A percentile compares a stretch with the other conserved stretches of the same genome.
Evolutionary conservation across 2,113 vertebrate genomes (phyloP).

Genomic region (Heterochromis multidens): DNA sequence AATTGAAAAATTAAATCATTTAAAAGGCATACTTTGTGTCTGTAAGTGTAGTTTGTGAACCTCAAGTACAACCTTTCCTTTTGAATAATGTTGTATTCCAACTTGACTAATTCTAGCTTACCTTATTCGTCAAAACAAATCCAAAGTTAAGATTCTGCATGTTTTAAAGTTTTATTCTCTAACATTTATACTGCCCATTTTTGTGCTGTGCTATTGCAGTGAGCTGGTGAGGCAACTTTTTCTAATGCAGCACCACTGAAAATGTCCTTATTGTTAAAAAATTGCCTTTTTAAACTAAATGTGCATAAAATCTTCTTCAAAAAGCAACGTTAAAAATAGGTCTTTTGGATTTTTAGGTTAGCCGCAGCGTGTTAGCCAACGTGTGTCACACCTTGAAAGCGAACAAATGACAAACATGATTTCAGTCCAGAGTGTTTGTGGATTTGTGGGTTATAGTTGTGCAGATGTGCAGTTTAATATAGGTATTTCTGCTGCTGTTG

Average conservation of each 20-base stretch:
- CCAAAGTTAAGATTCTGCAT: neutral
- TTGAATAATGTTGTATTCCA: neutral
- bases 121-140: neutral
- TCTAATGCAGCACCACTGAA: neutral
- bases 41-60: neutral
- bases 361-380: neutral
- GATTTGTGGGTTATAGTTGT: neutral
- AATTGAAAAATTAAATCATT: neutral
- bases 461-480: neutral
- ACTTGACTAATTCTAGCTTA: neutral
- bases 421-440: neutral
- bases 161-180: no score
- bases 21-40: neutral
- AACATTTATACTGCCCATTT: neutral
- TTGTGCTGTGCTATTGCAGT: neutral
- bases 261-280: neutral
- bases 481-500: neutral
- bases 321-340: neutral
- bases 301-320: neutral
- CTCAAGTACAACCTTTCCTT: neutral
- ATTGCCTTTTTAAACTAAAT: neutral
- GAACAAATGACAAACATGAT: neutral
- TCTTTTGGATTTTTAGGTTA: neutral
- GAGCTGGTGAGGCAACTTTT: neutral
- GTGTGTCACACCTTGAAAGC: neutral